Base-by-base conservation (phyloP, 2,113 vertebrate species). In the Nothoprocta perdicaria region DNA sequence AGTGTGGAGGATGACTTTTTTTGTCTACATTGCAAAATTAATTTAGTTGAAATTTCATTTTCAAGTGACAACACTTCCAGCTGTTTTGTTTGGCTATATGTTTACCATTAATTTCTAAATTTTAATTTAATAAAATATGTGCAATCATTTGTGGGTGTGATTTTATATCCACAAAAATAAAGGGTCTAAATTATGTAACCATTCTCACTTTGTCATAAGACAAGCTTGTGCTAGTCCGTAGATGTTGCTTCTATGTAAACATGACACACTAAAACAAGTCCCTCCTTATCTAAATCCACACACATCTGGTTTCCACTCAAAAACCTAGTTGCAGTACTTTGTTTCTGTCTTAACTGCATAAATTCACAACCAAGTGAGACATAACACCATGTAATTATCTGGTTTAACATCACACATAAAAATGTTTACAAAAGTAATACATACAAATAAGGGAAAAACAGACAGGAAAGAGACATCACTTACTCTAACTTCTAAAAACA, bases 141-240 rank as follows among this genome's bases (percentile, higher is more conserved):
- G 18, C 19, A 35, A 22, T 40, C 75, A 46, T 60, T 60, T 69
- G 11, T 8, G 61, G 29, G 6, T 35, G 17, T 69, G 29, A 4
- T 12, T 75, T 79, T 86, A 3, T 21, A 14, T 55, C 45, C 43
- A 43, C 13, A 65, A 46, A 88, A 77, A 8, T 27, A 50, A 76
- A 93, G 16, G 9, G 2, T 18, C 7, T 63, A 55, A 45, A 69
- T 68, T 29, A 8, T 0, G 0, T 35, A 3, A n/a, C 80, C 74
- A 31, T 75, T 65, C 43, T 38, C 7, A 69, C 14, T 66, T 74
- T 24, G 10, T 60, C 12, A 14, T 33, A 81, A 27, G 12, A 84
- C 10, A 52, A 74, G 6, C 10, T 53, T 76, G 4, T 48, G 19
- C 13, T 65, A 65, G 48, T 5, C 16, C 41, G 41, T 7, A 69